A percentile compares a stretch with the other conserved stretches of the same genome.
phyloP scores from a whole-genome alignment of 2,113 vertebrate genomes.

The Epinephelus cyanopodus region DNA sequence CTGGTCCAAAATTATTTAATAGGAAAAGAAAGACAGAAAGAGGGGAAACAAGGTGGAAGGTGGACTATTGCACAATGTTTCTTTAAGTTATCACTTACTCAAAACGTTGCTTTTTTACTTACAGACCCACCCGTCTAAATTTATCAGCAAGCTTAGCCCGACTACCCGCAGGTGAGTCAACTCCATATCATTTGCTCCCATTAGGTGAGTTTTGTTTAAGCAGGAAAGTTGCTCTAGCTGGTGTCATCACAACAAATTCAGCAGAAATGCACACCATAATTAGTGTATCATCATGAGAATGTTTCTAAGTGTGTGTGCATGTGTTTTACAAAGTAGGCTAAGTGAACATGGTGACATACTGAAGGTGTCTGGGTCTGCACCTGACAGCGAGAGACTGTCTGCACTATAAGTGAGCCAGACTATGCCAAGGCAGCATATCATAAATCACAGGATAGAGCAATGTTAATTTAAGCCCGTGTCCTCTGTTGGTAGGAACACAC shows the following conservation, averaged over 20 bases:
- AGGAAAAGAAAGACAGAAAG: too few species aligned
- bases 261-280: neutral
- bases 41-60: too few species aligned
- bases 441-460: constrained; percentile 48
- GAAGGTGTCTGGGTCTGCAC: constrained; percentile 8
- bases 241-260: neutral
- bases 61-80: too few species aligned
- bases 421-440: constrained; percentile 31
- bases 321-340: neutral
- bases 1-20: too few species aligned
- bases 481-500: constrained; percentile 25
- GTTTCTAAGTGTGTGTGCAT: neutral
- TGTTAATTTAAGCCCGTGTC: constrained; percentile 56
- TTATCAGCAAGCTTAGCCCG: too few species aligned
- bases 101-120: too few species aligned
- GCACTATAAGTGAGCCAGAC: constrained; percentile 27
- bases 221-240: neutral
- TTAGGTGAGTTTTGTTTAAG: neutral
- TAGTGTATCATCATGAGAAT: neutral
- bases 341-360: neutral
- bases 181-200: neutral
- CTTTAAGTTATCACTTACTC: too few species aligned
- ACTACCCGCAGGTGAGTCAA: too few species aligned
- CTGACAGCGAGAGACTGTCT: neutral
- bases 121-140: too few species aligned